Percentiles rank a stretch among this genome's conserved stretches.
These are phyloP conservation scores for Dorcus hopei DNA, from an alignment of 2,888 invertebrate genomes.

Conservation along the genomic window DNA sequence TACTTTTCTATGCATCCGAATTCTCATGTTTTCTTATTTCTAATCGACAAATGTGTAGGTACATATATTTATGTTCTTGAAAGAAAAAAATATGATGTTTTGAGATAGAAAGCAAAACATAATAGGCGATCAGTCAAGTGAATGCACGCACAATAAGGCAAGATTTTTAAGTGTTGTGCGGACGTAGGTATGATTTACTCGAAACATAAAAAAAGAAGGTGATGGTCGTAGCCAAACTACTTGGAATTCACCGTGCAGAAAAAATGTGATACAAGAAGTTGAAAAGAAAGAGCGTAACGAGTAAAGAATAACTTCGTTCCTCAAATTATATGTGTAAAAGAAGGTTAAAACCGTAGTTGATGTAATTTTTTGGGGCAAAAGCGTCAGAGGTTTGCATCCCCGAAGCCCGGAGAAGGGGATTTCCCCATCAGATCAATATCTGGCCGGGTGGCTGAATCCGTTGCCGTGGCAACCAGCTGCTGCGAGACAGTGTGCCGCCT, in stretches of 20 bases:
- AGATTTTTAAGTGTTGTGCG: too few species aligned
- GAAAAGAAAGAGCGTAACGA: slow-evolving; percentile 37
- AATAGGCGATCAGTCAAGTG: too few species aligned
- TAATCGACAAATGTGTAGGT: too few species aligned
- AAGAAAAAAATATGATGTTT: too few species aligned
- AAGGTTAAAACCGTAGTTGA: slow-evolving; percentile 38
- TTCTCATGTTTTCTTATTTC: too few species aligned
- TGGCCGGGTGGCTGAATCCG: slow-evolving; percentile 44
- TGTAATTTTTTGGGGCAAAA: slow-evolving; percentile 37
- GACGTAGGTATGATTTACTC: too few species aligned
- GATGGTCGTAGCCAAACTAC: neutral
- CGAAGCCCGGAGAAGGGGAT: slow-evolving; percentile 28
- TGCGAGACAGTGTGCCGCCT: slow-evolving; percentile 63
- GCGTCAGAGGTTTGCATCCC: slow-evolving; percentile 24
- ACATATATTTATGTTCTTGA: too few species aligned
- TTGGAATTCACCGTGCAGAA: neutral
- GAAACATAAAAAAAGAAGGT: too few species aligned
- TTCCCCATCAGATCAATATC: slow-evolving; percentile 50
- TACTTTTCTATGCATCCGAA: too few species aligned
- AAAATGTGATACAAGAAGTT: slow-evolving; percentile 28
- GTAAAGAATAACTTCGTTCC: slow-evolving; percentile 38
- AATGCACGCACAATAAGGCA: too few species aligned
- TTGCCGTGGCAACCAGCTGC: slow-evolving; percentile 59
- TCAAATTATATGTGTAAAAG: slow-evolving; percentile 39
- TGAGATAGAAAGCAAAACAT: too few species aligned